A percentile compares a stretch with the other conserved stretches of the same genome.
Conservation (phyloP, 2,113 vertebrate species). For the Pseudorhombus dupliciocellatus region DNA sequence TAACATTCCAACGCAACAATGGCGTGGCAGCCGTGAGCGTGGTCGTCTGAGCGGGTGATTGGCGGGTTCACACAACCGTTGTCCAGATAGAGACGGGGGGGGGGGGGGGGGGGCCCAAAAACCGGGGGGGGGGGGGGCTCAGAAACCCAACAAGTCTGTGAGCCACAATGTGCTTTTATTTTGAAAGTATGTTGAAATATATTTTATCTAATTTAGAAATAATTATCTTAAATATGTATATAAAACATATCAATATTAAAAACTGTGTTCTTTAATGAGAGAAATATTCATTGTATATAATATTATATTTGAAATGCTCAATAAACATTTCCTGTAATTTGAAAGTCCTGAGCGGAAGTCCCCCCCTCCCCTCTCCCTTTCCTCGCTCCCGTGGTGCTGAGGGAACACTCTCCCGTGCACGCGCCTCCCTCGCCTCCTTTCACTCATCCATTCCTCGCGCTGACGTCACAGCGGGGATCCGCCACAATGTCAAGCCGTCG, state of each 20-base stretch:
- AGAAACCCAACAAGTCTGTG: too few relatives aligned
- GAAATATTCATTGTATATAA: too few relatives aligned
- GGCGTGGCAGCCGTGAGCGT: background rate
- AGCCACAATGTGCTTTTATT: too few relatives aligned
- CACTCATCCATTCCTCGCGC: conserved; percentile 55
- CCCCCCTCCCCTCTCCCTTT: background rate
- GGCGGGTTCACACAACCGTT: conserved; percentile 16
- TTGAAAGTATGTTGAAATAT: too few relatives aligned
- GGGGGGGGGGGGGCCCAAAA: too few relatives aligned
- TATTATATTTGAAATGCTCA: too few relatives aligned
- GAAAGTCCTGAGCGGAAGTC: conserved; percentile 42
- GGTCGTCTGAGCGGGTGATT: conserved; percentile 20
- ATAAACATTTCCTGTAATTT: conserved; percentile 30
- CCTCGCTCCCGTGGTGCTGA: conserved; percentile 59
- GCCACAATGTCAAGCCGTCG: conserved; percentile 75
- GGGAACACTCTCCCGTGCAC: conserved; percentile 48
- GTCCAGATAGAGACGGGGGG: background rate
- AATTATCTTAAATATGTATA: too few relatives aligned
- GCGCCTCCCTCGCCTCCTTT: conserved; percentile 36
- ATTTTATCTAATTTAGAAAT: too few relatives aligned
- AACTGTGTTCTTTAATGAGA: too few relatives aligned
- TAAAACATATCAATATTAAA: too few relatives aligned
- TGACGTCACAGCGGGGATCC: conserved; percentile 71
- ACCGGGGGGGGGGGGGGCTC: too few relatives aligned
- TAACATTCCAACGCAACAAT: conserved; percentile 35